phyloP scores from a whole-genome alignment of 2,888 invertebrate species.

The Epinotia ramella region DNA sequence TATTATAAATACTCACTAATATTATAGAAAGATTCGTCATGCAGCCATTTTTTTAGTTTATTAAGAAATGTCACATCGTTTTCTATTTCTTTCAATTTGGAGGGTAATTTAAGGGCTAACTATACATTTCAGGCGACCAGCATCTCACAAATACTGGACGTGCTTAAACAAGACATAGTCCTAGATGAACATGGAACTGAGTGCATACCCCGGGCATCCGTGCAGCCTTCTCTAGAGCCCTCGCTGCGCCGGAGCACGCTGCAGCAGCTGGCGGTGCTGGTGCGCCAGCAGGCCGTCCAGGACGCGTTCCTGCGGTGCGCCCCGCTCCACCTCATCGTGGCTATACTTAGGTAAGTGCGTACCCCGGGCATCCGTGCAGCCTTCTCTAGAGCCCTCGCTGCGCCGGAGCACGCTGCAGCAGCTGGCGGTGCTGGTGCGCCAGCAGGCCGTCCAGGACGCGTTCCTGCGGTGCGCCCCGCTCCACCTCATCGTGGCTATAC shows the following conservation, averaged over 20 bases:
- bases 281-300: constrained; percentile 87
- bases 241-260: constrained; percentile 88
- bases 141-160: constrained; percentile 74
- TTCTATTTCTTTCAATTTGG: no score
- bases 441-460: constrained; percentile 85
- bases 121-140: constrained; percentile 68
- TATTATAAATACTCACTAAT: no score
- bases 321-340: constrained; percentile 62
- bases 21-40: no score
- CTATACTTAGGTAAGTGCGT: constrained; percentile 49
- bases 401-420: constrained; percentile 88
- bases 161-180: constrained; percentile 75
- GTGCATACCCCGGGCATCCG: constrained; percentile 52
- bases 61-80: no score
- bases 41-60: no score
- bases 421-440: constrained; percentile 87
- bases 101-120: no score
- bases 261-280: constrained; percentile 88
- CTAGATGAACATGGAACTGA: constrained; percentile 65
- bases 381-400: constrained; percentile 87
- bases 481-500: neutral
- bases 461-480: constrained; percentile 85
- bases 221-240: constrained; percentile 83
- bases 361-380: constrained; percentile 53
- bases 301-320: constrained; percentile 84